Evolutionary conservation across 2,113 vertebrate genomes (phyloP), one percentile per base, ranked within the genome.

Genomic region (Lipophrys pholis): DNA sequence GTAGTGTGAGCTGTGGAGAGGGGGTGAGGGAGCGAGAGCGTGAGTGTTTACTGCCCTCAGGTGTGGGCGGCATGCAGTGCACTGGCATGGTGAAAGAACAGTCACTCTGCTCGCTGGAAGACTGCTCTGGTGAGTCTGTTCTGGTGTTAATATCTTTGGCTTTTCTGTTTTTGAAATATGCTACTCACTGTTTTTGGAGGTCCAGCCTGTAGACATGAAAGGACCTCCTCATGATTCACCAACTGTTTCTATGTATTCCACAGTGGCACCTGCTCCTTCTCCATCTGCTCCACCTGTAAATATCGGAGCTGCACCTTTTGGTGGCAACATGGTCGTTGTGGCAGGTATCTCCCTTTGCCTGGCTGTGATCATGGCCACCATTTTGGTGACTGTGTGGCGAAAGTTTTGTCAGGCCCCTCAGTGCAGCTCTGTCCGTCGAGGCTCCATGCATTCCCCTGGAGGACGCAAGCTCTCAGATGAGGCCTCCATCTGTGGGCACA

Each of bases 1-100:
- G 98, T 90, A 99, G 97, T 0, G 90, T 95, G 75, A 96, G 95
- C 7, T 99, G 98, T 4, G 97, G 97, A 11, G 96, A 98, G 0
- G 98, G 96, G 0, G 78, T 96, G 75, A 93, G 98, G 80, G 94
- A 98, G 74, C 94, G 97, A 40, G 84, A 85, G 69, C 94, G 97
- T 1, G 87, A 92, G 77, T 99, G 98, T 82, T 88, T 97, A 75
- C 84, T 91, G 63, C 92, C 96, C 73, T 94, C 90, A 2, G 88
- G 90, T 0, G 91, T 90, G 56, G 92, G 79, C 74, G 93, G 93
- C 17, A 66, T 93, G 21, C 88, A 91, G 69, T 99, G 98, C 12
- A 84, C 88, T 2, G 96, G 96, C 80, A 85, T 89, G 43, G 73
- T 93, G 5, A 95, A 79, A 38, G 96, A 98, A 77, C 94, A 94